These are phyloP conservation scores for Galago senegalensis DNA, from an alignment of 2,797 vertebrate species.

Conservation along the genomic window DNA sequence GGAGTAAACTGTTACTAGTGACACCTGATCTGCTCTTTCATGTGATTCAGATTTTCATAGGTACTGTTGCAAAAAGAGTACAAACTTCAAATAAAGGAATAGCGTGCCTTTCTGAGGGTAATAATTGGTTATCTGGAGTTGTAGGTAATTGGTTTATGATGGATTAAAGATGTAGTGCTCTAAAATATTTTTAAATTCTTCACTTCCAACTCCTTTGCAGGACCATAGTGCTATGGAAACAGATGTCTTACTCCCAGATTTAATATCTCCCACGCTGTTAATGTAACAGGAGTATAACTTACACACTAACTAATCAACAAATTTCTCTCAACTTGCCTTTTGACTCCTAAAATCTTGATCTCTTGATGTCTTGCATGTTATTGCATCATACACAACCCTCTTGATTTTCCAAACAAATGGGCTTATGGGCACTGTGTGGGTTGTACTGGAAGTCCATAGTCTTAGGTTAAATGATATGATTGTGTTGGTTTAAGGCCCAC, in stretches of 20 bases:
- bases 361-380: neutral
- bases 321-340: neutral
- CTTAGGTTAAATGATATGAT: neutral
- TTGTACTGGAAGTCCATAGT: neutral
- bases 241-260: neutral
- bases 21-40: neutral
- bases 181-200: neutral
- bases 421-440: neutral
- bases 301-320: neutral
- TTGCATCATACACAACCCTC: neutral
- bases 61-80: neutral
- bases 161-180: neutral
- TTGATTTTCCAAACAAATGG: neutral
- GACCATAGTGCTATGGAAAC: neutral
- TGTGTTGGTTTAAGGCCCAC: neutral
- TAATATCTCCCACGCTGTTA: neutral
- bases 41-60: neutral
- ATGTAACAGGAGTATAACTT: neutral
- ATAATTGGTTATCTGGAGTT: neutral
- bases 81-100: neutral
- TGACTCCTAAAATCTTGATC: neutral
- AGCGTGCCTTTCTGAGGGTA: neutral
- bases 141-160: neutral
- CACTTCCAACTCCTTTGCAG: neutral
- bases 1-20: neutral